phyloP scores from a whole-genome alignment of 2,797 vertebrate species.

The Scolopax rusticola region DNA sequence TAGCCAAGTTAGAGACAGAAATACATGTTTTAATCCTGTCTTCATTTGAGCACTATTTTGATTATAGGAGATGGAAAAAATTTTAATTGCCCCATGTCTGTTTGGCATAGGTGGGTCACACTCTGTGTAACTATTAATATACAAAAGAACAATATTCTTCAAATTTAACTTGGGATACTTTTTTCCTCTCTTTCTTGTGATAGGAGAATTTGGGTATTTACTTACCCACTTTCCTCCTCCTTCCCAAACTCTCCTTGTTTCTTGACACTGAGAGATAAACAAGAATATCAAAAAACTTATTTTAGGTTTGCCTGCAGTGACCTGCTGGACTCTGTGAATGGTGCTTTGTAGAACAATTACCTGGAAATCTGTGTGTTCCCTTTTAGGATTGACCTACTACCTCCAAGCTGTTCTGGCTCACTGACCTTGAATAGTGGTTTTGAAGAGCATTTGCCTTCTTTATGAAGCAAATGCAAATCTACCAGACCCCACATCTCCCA shows the following conservation, averaged over 20 bases:
- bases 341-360: neutral
- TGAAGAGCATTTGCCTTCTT: neutral
- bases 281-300: neutral
- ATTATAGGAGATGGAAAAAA: neutral
- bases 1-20: neutral
- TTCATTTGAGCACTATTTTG: neutral
- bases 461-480: constrained; percentile 8
- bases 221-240: neutral
- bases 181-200: neutral
- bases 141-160: neutral
- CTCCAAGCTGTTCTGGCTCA: neutral
- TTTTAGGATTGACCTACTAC: neutral
- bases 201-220: neutral
- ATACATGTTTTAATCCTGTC: neutral
- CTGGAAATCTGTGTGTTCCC: neutral
- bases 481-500: neutral
- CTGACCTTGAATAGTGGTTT: neutral
- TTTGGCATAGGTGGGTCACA: neutral
- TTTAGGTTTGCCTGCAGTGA: neutral
- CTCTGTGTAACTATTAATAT: neutral
- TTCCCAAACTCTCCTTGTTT: neutral
- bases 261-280: neutral
- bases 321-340: accelerated
- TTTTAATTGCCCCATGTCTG: neutral
- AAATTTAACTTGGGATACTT: neutral